Conservation (phyloP, 2,888 invertebrate genomes). For the Thera obeliscata region DNA sequence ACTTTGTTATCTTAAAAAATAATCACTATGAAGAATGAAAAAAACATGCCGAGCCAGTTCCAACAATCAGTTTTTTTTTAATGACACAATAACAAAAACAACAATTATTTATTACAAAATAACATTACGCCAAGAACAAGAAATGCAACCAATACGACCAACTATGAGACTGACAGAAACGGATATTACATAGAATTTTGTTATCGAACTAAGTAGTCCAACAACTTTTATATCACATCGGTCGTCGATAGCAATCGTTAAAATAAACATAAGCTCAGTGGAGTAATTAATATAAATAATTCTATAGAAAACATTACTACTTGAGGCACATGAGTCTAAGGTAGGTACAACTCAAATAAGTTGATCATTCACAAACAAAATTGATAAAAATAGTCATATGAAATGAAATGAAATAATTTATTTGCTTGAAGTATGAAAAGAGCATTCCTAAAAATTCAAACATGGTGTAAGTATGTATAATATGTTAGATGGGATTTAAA, state of each 20-base stretch:
- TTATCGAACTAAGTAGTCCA: not conserved
- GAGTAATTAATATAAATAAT: too few species aligned
- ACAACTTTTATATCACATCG: not conserved
- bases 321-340: too few species aligned
- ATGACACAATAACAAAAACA: not conserved
- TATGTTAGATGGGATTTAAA: not conserved
- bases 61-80: not conserved
- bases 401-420: too few species aligned
- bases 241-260: not conserved
- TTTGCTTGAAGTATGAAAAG: too few species aligned
- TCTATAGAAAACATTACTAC: too few species aligned
- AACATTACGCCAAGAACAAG: not conserved
- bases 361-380: too few species aligned
- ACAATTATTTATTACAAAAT: not conserved
- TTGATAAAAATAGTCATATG: too few species aligned
- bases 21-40: not conserved
- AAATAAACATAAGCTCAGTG: not conserved
- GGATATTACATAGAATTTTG: slow-evolving; percentile 2
- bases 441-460: too few species aligned
- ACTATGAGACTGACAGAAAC: not conserved
- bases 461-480: too few species aligned
- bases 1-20: too few species aligned
- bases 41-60: not conserved
- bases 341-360: too few species aligned
- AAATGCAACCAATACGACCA: not conserved